These are phyloP conservation scores for Phylloscopus collybita DNA, from an alignment of 2,797 vertebrate genomes.

Conservation along the genomic window DNA sequence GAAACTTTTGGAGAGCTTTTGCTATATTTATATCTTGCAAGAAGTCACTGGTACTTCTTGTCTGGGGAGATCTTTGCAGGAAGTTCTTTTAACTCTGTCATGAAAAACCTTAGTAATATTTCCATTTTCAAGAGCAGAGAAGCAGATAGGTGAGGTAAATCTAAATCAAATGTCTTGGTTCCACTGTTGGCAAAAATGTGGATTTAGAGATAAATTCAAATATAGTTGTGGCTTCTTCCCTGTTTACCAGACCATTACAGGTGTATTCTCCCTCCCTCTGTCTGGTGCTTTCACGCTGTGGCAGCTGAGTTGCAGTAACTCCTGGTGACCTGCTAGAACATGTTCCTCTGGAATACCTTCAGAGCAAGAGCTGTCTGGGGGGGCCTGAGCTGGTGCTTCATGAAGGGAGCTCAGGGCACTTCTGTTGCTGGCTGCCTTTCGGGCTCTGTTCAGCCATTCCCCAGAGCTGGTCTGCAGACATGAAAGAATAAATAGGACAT, in stretches of 20 bases:
- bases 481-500: fast-evolving
- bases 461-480: neutral
- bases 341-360: neutral
- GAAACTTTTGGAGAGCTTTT: neutral
- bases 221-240: neutral
- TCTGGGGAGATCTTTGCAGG: neutral
- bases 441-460: neutral
- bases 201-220: neutral
- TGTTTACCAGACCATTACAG: too few species aligned
- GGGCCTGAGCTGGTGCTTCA: neutral
- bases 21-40: neutral
- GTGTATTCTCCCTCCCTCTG: neutral
- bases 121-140: neutral
- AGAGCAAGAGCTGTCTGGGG: neutral
- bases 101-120: neutral
- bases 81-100: neutral
- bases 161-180: neutral
- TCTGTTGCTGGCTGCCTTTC: neutral
- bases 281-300: neutral
- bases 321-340: fast-evolving
- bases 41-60: neutral
- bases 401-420: fast-evolving
- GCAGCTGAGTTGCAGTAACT: neutral
- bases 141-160: neutral
- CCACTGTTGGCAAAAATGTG: neutral